A percentile compares a stretch with the other conserved stretches of the same genome.
Evolutionary conservation across 2,797 vertebrate genomes (phyloP).

Genomic region (Pseudomugil gertrudae): DNA sequence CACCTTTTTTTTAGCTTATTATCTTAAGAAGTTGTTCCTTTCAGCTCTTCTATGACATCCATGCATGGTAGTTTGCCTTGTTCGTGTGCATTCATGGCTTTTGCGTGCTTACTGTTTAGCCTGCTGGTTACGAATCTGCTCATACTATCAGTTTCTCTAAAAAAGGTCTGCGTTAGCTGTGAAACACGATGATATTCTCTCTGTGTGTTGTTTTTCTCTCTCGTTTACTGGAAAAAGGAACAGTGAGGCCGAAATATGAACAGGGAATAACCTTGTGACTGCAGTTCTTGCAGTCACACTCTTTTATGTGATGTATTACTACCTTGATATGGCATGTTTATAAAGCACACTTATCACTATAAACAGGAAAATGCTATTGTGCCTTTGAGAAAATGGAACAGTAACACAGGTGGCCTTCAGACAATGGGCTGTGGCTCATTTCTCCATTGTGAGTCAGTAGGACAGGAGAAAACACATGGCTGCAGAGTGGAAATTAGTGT

Average conservation of each 20-base stretch:
- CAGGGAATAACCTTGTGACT: slow-evolving; percentile 62
- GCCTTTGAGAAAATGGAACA: slow-evolving; percentile 51
- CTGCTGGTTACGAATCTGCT: slow-evolving; percentile 45
- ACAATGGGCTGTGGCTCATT: slow-evolving; percentile 61
- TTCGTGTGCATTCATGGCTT: slow-evolving; percentile 48
- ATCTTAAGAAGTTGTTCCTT: slow-evolving; percentile 22
- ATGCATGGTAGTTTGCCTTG: slow-evolving; percentile 54
- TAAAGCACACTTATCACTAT: slow-evolving; percentile 27
- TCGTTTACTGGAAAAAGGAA: slow-evolving; percentile 50
- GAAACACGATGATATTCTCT: slow-evolving; percentile 51
- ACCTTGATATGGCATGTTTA: slow-evolving; percentile 45
- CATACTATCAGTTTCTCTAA: slow-evolving; percentile 63
- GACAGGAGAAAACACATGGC: slow-evolving; percentile 56
- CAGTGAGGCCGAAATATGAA: slow-evolving; percentile 46
- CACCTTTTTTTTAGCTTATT: slow-evolving; percentile 15
- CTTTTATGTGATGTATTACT: slow-evolving; percentile 49
- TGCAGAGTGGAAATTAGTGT: slow-evolving; percentile 49
- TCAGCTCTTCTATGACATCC: slow-evolving; percentile 19
- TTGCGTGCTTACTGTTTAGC: slow-evolving; percentile 47
- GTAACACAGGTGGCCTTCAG: slow-evolving; percentile 66
- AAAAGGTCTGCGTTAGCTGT: slow-evolving; percentile 60
- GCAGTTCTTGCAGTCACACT: slow-evolving; percentile 4
- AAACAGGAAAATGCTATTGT: slow-evolving; percentile 66
- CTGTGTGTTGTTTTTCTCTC: slow-evolving; percentile 18
- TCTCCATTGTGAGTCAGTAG: slow-evolving; percentile 53